These are phyloP conservation scores for Tetramorium alpestre DNA, from an alignment of 1,140 invertebrate genomes.

Conservation along the genomic window DNA sequence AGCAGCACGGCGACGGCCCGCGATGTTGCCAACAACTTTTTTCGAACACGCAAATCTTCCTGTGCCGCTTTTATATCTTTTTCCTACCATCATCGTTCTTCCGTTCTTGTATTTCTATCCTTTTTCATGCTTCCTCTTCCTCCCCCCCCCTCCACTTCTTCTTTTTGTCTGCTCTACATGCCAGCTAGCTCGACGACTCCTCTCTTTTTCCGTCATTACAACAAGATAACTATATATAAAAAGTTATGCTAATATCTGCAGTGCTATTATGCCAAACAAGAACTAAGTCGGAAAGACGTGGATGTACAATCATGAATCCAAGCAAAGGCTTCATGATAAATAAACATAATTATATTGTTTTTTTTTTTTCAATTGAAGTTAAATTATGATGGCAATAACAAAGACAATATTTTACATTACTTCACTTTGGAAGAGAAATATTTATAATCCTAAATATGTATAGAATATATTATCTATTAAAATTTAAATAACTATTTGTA, in stretches of 20 bases:
- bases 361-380: conserved; percentile 64
- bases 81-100: conserved; percentile 55
- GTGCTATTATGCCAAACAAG: conserved; percentile 37
- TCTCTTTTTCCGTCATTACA: conserved; percentile 52
- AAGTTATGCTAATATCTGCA: conserved; percentile 68
- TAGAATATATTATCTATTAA: background rate
- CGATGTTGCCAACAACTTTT: conserved; percentile 55
- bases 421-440: background rate
- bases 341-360: conserved; percentile 36
- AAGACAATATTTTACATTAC: background rate
- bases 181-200: conserved; percentile 31
- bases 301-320: conserved; percentile 10
- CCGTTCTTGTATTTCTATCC: conserved; percentile 49
- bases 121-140: conserved; percentile 17
- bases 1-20: conserved; percentile 16
- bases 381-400: conserved; percentile 49
- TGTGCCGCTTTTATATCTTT: conserved; percentile 65
- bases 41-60: conserved; percentile 42
- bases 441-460: background rate
- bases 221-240: conserved; percentile 50
- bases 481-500: background rate
- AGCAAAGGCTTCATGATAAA: background rate
- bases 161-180: conserved; percentile 32
- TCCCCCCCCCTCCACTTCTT: background rate
- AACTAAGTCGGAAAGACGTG: conserved; percentile 20